Conservation (phyloP, 2,888 invertebrate genomes). For the Pheosia tremula region DNA sequence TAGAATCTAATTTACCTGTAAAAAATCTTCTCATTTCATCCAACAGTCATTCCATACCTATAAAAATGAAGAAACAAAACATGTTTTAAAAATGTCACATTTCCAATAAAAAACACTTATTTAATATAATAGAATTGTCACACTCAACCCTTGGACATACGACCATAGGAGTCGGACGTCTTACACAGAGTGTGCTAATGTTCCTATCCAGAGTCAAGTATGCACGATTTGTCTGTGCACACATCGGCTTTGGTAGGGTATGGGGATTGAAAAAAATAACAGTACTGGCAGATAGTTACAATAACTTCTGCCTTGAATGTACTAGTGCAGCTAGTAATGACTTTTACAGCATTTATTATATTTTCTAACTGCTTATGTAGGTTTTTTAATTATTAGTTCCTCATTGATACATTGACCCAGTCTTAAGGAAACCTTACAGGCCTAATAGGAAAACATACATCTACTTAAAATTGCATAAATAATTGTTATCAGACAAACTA, state of each 20-base stretch:
- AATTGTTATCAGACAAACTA: no score
- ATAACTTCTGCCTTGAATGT: no score
- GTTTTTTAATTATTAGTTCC: no score
- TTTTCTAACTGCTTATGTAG: no score
- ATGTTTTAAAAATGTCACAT: neutral
- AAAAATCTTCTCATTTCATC: neutral
- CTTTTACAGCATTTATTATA: no score
- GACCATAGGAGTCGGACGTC: constrained; percentile 58
- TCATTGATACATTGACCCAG: no score
- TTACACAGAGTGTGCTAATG: constrained; percentile 79
- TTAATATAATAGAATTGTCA: constrained; percentile 48
- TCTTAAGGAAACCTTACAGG: no score
- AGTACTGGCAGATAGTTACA: no score
- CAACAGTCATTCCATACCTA: neutral
- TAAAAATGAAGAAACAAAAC: neutral
- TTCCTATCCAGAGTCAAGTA: constrained; percentile 81
- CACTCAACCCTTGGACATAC: constrained; percentile 77
- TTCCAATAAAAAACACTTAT: constrained; percentile 4
- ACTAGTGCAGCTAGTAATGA: no score
- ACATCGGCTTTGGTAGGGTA: constrained; percentile 83
- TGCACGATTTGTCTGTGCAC: constrained; percentile 59
- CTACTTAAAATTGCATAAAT: no score
- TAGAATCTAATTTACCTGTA: neutral
- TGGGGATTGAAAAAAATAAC: no score
- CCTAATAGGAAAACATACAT: no score